Percentiles rank a stretch among this genome's conserved stretches.
Conservation (phyloP, 2,888 invertebrate species). For the Cabera pusaria region DNA sequence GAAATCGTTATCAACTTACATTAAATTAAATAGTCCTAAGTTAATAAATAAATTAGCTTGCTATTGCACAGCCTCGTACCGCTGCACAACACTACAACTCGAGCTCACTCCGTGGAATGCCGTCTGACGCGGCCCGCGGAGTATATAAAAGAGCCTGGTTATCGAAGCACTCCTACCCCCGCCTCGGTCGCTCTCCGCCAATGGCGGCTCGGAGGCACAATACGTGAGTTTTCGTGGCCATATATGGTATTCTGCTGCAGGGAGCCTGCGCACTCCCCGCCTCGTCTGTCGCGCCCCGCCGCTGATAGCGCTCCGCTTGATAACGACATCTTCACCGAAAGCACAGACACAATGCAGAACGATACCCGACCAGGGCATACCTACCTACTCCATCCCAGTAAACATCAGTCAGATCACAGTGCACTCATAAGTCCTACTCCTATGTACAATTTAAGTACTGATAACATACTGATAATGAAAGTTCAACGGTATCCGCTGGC, state of each 20-base stretch:
- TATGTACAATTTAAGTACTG: too few species aligned
- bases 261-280: constrained; percentile 74
- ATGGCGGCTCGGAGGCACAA: constrained; percentile 84
- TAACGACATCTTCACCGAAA: constrained; percentile 56
- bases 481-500: constrained; percentile 44
- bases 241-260: constrained; percentile 82
- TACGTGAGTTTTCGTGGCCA: constrained; percentile 74
- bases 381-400: too few species aligned
- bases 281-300: constrained; percentile 40
- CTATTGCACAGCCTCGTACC: constrained; percentile 79
- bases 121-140: constrained; percentile 69
- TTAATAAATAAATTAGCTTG: constrained; percentile 80
- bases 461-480: constrained; percentile 35
- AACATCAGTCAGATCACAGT: too few species aligned
- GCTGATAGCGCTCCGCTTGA: constrained; percentile 63
- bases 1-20: constrained; percentile 69
- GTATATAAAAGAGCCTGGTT: constrained; percentile 83
- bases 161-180: constrained; percentile 81
- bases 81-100: constrained; percentile 78
- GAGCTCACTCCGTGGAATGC: constrained; percentile 81
- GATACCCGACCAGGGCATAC: constrained; percentile 17
- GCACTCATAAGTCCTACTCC: too few species aligned
- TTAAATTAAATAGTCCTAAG: constrained; percentile 81
- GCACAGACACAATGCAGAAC: constrained; percentile 43
- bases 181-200: constrained; percentile 80